Conservation (phyloP, 1,140 invertebrate species). For the Diprion similis region DNA sequence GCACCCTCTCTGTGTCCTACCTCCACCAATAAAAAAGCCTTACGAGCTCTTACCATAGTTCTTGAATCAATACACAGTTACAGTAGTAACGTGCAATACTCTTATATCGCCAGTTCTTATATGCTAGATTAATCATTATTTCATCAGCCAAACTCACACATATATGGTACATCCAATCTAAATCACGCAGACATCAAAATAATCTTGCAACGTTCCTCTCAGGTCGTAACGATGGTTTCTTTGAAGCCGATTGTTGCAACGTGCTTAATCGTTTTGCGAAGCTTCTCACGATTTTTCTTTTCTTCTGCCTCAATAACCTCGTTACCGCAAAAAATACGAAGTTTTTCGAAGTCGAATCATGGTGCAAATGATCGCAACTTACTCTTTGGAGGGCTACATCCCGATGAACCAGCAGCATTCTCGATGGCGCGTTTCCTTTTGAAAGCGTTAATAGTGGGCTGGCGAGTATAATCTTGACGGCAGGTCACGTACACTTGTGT, state of each 20-base stretch:
- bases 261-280: background rate
- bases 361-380: background rate
- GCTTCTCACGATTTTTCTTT: background rate
- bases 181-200: no score
- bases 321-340: slow-evolving; percentile 45
- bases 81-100: no score
- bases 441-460: background rate
- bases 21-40: no score
- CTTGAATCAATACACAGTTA: no score
- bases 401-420: background rate
- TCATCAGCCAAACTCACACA: no score
- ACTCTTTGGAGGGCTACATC: background rate
- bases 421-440: background rate
- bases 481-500: background rate
- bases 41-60: no score
- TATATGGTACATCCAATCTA: no score
- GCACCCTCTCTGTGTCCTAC: no score
- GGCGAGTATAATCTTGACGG: background rate
- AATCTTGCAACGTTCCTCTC: no score
- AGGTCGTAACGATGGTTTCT: no score
- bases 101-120: no score
- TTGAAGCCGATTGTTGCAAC: background rate
- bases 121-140: no score
- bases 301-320: background rate
- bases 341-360: slow-evolving; percentile 42